Evolutionary conservation across 2,888 invertebrate genomes (phyloP).

Genomic region (Drosophila rellima): DNA sequence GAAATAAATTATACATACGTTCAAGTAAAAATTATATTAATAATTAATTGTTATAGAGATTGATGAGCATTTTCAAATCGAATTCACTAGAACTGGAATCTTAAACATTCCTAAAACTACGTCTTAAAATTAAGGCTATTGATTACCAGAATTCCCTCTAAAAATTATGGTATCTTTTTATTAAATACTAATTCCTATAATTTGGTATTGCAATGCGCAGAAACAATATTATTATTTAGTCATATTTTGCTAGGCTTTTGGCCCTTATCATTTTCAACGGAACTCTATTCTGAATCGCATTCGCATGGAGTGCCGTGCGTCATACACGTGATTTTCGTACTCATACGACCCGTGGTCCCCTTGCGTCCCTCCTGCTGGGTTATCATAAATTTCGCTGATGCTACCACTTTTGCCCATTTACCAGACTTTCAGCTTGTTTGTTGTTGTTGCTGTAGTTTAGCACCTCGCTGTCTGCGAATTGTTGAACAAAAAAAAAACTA

Average conservation of each 20-base stretch:
- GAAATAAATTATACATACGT: background rate
- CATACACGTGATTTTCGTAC: constrained; percentile 67
- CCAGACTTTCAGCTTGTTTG: constrained; percentile 23
- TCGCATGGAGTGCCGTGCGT: constrained; percentile 57
- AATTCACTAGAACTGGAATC: constrained; percentile 8
- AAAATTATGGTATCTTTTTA: constrained; percentile 12
- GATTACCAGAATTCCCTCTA: constrained; percentile 2
- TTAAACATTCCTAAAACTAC: background rate
- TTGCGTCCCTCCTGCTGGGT: background rate
- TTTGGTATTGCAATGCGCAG: constrained; percentile 10
- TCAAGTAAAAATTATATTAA: constrained; percentile 8
- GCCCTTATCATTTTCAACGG: constrained; percentile 37
- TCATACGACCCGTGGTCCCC: constrained; percentile 7
- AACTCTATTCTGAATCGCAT: constrained; percentile 37
- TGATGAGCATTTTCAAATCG: background rate
- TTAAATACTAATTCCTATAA: background rate
- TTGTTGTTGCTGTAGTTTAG: constrained; percentile 35
- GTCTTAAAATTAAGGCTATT: constrained; percentile 1
- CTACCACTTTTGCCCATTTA: constrained; percentile 21
- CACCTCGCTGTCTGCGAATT: constrained; percentile 63
- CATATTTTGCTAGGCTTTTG: background rate
- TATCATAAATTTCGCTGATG: constrained; percentile 37
- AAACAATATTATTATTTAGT: background rate
- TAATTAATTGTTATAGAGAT: constrained; percentile 10
- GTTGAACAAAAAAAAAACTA: constrained; percentile 9